phyloP scores from a whole-genome alignment of 2,113 vertebrate species.

The Semnornis frantzii region DNA sequence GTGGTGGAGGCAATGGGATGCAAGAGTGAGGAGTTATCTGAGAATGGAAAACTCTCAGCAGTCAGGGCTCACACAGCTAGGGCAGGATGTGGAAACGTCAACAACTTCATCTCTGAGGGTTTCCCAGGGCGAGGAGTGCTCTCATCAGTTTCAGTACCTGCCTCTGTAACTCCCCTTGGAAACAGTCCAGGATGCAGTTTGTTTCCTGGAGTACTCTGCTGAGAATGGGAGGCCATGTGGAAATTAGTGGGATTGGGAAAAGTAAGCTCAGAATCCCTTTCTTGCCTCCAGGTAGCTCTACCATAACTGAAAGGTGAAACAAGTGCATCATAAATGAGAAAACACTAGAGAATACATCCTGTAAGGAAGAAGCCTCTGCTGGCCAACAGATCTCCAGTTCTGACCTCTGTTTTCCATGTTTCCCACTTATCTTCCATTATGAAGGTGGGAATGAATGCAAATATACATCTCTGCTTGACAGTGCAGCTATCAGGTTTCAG shows the following conservation, averaged over 20 bases:
- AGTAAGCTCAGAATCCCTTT: not conserved
- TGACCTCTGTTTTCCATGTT: not conserved
- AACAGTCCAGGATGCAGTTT: not conserved
- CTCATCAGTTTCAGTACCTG: not conserved
- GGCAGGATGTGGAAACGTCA: not conserved
- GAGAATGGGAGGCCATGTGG: not conserved
- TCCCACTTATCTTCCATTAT: not conserved
- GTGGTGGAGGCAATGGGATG: fast-evolving
- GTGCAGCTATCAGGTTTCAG: not conserved
- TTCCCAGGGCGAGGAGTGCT: not conserved
- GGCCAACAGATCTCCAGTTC: not conserved
- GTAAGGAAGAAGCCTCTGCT: not conserved
- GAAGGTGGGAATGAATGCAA: not conserved
- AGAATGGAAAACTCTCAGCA: not conserved
- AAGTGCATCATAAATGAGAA: not conserved
- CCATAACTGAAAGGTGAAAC: not conserved
- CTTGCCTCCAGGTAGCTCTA: not conserved
- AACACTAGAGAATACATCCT: not conserved
- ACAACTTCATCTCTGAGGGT: not conserved
- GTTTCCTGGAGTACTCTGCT: not conserved
- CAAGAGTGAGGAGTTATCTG: not conserved
- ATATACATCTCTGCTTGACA: not conserved
- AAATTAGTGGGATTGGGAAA: not conserved
- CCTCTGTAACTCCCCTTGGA: not conserved
- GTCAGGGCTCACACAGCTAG: not conserved